Evolutionary conservation across 2,888 invertebrate species (phyloP), one percentile per base, ranked within the genome.

Genomic region (Parthenolecanium corni): DNA sequence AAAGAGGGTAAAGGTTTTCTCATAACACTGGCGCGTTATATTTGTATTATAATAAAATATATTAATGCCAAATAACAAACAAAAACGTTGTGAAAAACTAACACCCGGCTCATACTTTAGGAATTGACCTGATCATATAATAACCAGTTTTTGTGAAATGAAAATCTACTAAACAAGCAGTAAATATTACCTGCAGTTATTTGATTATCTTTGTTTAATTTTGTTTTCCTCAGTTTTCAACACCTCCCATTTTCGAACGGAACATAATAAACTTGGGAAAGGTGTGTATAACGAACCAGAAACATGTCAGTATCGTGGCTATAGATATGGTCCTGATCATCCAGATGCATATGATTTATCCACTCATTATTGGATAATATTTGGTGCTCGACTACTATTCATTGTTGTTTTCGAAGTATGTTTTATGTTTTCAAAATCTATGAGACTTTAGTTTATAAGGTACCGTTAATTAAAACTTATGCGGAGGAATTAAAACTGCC

Each of bases 291-390:
- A 64, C 1, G 66, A 68, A 23, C 70, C 84, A 0, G 78, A 81
- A 1, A 80, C 77, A 0, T 91, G 91, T 69, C 84, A 86, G 58
- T 91, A 90, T 73, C 76, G 90, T 9, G 91, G 89, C 3, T 82
- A 81, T 68, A 77, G 90, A 66, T 89, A 89, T 72, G 82, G 82
- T 0, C 86, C 87, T 0, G 74, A 80, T 61, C 77, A 82, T 68
- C 71, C 76, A 1, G 74, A 76, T 21, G 84, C 85, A 0, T 92
- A 92, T 71, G 85, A 85, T 0, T 78, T 89, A 2, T 91, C 90
- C 49, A 84, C 88, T 0, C 87, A 89, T 70, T 94, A 93, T 74
- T 85, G 84, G 83, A 81, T 82, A 68, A 76, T 84, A 12, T 76
- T 84, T 68, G 82, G 82, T 1, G 80, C 81, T 6, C 74, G 83